Percentiles rank a stretch among this genome's conserved stretches.
phyloP scores from a whole-genome alignment of 2,888 invertebrate species.

The Strigamia transsilvanica region DNA sequence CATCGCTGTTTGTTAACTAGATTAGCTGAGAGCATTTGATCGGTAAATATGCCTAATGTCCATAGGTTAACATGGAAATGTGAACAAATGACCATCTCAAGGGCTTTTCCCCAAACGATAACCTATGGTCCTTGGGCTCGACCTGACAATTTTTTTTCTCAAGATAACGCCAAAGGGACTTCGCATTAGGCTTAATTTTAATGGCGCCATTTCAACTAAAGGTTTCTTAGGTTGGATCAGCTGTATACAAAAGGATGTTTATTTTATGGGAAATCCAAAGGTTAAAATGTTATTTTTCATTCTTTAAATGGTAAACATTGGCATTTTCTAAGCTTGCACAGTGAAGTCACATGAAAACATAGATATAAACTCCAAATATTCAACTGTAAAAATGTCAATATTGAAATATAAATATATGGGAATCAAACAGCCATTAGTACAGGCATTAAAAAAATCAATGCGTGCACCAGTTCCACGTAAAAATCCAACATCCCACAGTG shows the following conservation, averaged over 20 bases:
- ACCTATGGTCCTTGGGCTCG: not conserved
- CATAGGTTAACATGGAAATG: not conserved
- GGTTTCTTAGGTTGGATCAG: not conserved
- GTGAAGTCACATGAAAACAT: too few relatives aligned
- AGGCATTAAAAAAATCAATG: not conserved
- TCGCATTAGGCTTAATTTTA: not conserved
- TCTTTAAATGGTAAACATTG: too few relatives aligned
- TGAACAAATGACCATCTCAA: not conserved
- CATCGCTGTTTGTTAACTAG: not conserved
- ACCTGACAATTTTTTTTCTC: not conserved
- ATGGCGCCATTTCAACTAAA: not conserved
- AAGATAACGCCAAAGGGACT: too few relatives aligned
- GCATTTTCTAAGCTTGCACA: too few relatives aligned
- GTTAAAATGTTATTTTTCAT: too few relatives aligned
- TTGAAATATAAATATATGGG: not conserved
- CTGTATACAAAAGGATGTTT: too few relatives aligned
- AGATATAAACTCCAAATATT: too few relatives aligned
- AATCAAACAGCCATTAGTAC: not conserved
- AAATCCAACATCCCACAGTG: not conserved
- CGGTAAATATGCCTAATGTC: not conserved
- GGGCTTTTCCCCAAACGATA: not conserved
- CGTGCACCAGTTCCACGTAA: conserved; percentile 18
- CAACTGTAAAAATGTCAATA: too few relatives aligned
- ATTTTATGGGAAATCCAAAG: too few relatives aligned
- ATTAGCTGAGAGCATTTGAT: too few relatives aligned